A percentile compares a stretch with the other conserved stretches of the same genome.
Evolutionary conservation across 2,888 invertebrate genomes (phyloP).

Genomic region (Deilephila elpenor): DNA sequence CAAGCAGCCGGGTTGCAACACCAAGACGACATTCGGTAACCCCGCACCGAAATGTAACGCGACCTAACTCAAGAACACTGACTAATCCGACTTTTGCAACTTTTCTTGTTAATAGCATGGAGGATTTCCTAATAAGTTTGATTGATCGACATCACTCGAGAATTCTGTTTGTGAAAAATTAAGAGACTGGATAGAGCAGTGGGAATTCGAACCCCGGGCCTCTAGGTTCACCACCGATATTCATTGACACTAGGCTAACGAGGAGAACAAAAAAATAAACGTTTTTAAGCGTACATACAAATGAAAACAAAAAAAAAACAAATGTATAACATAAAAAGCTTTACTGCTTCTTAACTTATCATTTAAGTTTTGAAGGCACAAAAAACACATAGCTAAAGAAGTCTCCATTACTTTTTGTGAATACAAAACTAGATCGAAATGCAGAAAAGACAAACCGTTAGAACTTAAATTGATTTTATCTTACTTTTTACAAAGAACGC

Average conservation of each 20-base stretch:
- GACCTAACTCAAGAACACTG: background rate
- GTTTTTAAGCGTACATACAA: too few species aligned
- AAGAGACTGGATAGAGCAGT: too few species aligned
- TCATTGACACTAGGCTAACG: too few species aligned
- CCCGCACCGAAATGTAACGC: slow-evolving; percentile 23
- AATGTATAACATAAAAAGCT: background rate
- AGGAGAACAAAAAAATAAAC: too few species aligned
- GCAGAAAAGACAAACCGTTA: background rate
- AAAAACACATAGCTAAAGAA: background rate
- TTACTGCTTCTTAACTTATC: background rate
- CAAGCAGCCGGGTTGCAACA: slow-evolving; percentile 23
- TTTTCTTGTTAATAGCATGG: background rate
- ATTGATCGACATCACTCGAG: too few species aligned
- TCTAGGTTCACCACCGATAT: too few species aligned
- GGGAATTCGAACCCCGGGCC: too few species aligned
- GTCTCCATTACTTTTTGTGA: background rate
- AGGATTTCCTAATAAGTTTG: background rate
- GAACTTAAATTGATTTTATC: background rate
- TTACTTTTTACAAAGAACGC: background rate
- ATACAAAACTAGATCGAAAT: background rate
- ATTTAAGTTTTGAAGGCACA: background rate
- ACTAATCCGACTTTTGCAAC: background rate
- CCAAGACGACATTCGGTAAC: slow-evolving; percentile 23
- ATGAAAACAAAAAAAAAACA: background rate
- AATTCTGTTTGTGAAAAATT: too few species aligned